Evolutionary conservation across 2,113 vertebrate genomes (phyloP), one percentile per base, ranked within the genome.

Genomic region (Lepus timidus): DNA sequence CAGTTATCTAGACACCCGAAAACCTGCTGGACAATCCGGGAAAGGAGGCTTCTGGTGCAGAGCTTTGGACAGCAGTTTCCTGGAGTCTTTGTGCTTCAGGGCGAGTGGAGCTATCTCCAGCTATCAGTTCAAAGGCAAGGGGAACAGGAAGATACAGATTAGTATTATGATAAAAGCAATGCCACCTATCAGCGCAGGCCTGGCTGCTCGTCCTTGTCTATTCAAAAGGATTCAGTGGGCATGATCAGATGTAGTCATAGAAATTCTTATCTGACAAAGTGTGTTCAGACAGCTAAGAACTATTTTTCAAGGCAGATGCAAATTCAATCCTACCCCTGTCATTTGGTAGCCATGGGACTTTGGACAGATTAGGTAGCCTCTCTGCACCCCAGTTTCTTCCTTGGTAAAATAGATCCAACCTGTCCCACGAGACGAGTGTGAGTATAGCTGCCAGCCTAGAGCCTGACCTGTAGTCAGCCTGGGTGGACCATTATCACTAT

Each of bases 361-460:
- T 44, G 44, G 44, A 44, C 44, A 44, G 44, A 44, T 44, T 44
- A 44, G 44, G 44, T 44, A 55, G 51, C 29, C 29, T 80, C 39
- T 68, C 58, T 67, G 61, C 80, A 65, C 52, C 65, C 84, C 82
- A 11, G 58, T 87, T 76, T 78, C 85, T 39, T 82, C 27, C 73
- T 61, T 33, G 70, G 55, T 73, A 39, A 85, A 70, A 76, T 39
- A 83, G 67, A 51, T 13, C 22, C 76, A 78, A 70, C 25, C 85
- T 58, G 22, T 31, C 33, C 36, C 67, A 4, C 9, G 44, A 14
- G 76, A 39, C 68, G 52, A 51, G 65, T 29, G 3, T 61, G 82
- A 68, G 51, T 36, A 25, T 67, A 91, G 22, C n/a, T 74, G 7
- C 71, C 4, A 52, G 89, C 91, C 31, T 2, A 36, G 75, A 80